Conservation (phyloP, 1,140 invertebrate species). For the Papilio polytes region DNA sequence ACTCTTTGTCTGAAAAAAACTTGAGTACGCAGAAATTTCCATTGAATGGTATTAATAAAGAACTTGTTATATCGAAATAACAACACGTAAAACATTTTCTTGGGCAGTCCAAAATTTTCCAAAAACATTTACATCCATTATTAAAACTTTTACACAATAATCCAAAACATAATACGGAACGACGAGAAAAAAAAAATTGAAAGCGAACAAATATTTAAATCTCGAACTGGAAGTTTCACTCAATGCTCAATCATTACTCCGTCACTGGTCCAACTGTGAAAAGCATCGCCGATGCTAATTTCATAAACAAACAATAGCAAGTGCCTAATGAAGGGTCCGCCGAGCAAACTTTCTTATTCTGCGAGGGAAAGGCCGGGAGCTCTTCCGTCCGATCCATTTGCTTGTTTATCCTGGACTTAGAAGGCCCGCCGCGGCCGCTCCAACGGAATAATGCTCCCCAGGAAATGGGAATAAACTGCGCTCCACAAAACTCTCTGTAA, state of each 20-base stretch:
- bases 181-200: slow-evolving; percentile 31
- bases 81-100: not conserved
- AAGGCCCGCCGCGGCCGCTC: slow-evolving; percentile 50
- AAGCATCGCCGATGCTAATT: slow-evolving; percentile 79
- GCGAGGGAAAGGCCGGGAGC: slow-evolving; percentile 62
- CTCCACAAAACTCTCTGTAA: slow-evolving; percentile 43
- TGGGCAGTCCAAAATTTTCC: not conserved
- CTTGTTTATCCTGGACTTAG: slow-evolving; percentile 78
- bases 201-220: slow-evolving; percentile 56
- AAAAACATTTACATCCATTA: slow-evolving; percentile 4
- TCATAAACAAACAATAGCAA: slow-evolving; percentile 78
- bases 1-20: not conserved
- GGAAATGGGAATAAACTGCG: slow-evolving; percentile 44
- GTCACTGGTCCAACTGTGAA: slow-evolving; percentile 63
- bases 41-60: not conserved
- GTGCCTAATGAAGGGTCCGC: slow-evolving; percentile 78
- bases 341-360: slow-evolving; percentile 80
- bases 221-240: slow-evolving; percentile 57
- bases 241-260: slow-evolving; percentile 69
- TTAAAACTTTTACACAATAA: slow-evolving; percentile 30
- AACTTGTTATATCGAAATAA: not conserved
- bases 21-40: not conserved
- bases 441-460: slow-evolving; percentile 60
- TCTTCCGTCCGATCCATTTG: slow-evolving; percentile 78
- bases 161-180: slow-evolving; percentile 29